phyloP scores from a whole-genome alignment of 1,140 invertebrate genomes.

The Eupristina koningsbergeri region DNA sequence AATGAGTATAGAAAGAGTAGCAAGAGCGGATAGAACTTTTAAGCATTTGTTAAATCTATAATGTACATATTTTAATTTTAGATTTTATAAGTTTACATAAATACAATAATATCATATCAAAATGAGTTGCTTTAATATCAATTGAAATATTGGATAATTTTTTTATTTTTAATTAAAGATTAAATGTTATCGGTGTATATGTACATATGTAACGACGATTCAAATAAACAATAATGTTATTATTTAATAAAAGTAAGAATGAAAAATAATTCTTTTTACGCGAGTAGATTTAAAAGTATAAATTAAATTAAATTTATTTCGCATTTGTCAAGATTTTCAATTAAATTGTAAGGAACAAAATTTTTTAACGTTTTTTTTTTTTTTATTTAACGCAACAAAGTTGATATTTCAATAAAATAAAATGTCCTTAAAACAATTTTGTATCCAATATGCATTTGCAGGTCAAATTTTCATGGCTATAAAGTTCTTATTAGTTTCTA shows the following conservation, averaged over 20 bases:
- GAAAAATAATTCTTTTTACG: neutral
- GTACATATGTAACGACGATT: neutral
- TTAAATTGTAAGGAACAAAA: too few species aligned
- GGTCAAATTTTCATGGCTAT: conserved; percentile 42
- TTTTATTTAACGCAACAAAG: too few species aligned
- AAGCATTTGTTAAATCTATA: too few species aligned
- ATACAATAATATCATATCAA: too few species aligned
- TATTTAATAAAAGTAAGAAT: neutral
- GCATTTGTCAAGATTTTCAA: neutral
- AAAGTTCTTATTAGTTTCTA: conserved; percentile 51
- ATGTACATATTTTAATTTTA: too few species aligned
- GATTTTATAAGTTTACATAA: too few species aligned
- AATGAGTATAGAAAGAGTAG: neutral
- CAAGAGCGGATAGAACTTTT: neutral
- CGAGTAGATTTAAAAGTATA: neutral
- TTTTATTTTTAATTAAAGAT: too few species aligned
- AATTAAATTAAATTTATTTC: conserved; percentile 1
- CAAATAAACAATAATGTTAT: neutral
- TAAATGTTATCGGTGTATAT: too few species aligned
- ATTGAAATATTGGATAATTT: too few species aligned
- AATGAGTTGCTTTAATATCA: too few species aligned
- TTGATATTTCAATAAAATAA: neutral
- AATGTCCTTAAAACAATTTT: neutral
- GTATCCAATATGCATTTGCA: conserved; percentile 14
- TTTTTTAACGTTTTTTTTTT: too few species aligned